Base-by-base conservation (phyloP, 2,888 invertebrate genomes). In the Rhabditophanes sp. region DNA sequence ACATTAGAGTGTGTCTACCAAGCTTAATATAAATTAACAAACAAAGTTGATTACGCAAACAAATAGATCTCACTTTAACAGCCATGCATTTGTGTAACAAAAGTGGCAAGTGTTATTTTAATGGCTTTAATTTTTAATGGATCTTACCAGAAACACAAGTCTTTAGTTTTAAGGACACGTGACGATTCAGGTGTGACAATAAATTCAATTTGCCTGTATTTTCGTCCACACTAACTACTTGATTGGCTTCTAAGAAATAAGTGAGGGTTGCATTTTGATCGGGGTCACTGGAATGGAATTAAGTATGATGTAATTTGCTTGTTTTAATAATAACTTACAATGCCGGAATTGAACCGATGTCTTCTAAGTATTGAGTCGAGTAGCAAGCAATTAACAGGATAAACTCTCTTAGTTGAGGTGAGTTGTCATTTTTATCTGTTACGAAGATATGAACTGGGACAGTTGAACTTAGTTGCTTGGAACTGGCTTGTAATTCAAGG, bases 321-420 rank as follows among this genome's bases (percentile, higher is more conserved):
- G 11, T 12, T 6, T 11, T 8, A 22, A n/a, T 24, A 11, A 3
- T 11, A 21, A 29, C 53, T 42, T 33, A 56, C 57, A 56, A 60
- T 2, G 58, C 57, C 2, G 60, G 60, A 9, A 60, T 46, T 15
- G 38, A 33, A 29, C 58, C 60, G 14, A 61, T 17, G 20, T 42
- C 31, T 14, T 8, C 25, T 17, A 25, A 14, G 15, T 36, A 35
- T 25, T 50, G 50, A 23, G 46, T 45, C 26, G 39, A 53, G 12
- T 47, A 44, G 21, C 47, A 43, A 25, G 56, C 42, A 3, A 90
- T 84, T 31, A 93, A 78, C 1, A 93, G 78, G 48, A 70, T 68
- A 60, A 93, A 93, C 64, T 93, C 85, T 52, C 81, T 78, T 53
- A 93, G 70, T 48, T 79, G 72, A 0, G 93, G 93, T 0, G 82